These are phyloP conservation scores for Halocaridina rubra DNA, from an alignment of 2,888 invertebrate species.

Conservation along the genomic window DNA sequence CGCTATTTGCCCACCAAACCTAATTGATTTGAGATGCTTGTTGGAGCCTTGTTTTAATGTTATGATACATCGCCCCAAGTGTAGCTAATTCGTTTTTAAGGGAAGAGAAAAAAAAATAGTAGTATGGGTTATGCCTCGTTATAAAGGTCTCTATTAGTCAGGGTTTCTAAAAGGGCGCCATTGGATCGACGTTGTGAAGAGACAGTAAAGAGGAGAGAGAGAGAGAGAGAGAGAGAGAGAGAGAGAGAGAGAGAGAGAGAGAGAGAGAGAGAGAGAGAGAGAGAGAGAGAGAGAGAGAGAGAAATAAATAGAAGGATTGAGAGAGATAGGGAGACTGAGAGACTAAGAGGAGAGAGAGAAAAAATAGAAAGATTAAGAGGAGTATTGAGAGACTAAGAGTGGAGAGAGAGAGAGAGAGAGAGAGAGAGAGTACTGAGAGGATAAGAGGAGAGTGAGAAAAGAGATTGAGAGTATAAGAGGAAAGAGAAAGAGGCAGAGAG, in stretches of 20 bases:
- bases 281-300: too few relatives aligned
- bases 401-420: not conserved
- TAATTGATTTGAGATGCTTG: slow-evolving; percentile 48
- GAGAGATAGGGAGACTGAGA: too few relatives aligned
- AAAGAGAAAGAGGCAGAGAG: too few relatives aligned
- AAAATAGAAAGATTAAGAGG: too few relatives aligned
- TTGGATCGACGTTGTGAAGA: not conserved
- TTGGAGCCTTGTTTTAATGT: slow-evolving; percentile 31
- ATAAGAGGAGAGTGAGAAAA: too few relatives aligned
- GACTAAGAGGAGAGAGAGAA: too few relatives aligned
- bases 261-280: not conserved
- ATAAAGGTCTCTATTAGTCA: not conserved
- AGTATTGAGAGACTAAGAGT: not conserved
- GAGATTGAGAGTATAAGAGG: too few relatives aligned
- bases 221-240: not conserved
- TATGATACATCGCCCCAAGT: slow-evolving; percentile 45
- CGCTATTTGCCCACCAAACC: slow-evolving; percentile 10
- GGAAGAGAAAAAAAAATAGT: too few relatives aligned
- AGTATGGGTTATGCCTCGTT: slow-evolving; percentile 15
- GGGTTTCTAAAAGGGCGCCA: not conserved
- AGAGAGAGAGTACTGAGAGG: too few relatives aligned
- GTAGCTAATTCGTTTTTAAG: slow-evolving; percentile 31
- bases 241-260: not conserved
- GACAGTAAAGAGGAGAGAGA: not conserved
- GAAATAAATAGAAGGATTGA: too few relatives aligned